These are phyloP conservation scores for Andrena chrysosceles DNA, from an alignment of 2,888 invertebrate species.

Conservation along the genomic window DNA sequence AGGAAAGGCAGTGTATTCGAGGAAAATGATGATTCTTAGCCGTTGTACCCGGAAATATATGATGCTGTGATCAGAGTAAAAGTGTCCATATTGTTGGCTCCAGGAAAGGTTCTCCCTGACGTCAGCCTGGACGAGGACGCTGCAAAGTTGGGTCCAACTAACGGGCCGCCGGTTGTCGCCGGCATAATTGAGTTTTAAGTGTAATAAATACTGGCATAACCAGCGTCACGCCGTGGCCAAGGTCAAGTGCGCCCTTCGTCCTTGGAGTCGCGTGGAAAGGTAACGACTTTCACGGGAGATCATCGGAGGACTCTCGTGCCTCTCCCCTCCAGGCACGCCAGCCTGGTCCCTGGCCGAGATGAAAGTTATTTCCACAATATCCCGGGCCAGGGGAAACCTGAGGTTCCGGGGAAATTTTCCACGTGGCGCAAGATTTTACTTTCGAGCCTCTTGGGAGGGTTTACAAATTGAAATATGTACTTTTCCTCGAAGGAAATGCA, in stretches of 20 bases:
- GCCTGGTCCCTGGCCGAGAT: slow-evolving; percentile 1
- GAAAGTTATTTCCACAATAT: slow-evolving; percentile 19
- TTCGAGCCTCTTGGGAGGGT: neutral
- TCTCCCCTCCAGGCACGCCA: slow-evolving; percentile 21
- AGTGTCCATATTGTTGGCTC: neutral
- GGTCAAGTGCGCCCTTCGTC: slow-evolving; percentile 41
- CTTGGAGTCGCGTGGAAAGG: slow-evolving; percentile 57
- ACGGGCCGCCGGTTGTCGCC: slow-evolving; percentile 45
- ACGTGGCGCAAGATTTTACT: neutral
- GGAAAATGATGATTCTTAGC: neutral
- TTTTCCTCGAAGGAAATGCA: no score
- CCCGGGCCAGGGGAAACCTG: neutral
- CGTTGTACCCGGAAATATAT: slow-evolving; percentile 16
- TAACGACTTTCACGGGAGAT: slow-evolving; percentile 57
- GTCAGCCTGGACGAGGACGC: slow-evolving; percentile 6
- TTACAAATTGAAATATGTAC: no score
- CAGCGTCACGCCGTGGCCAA: slow-evolving; percentile 51
- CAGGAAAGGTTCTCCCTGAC: slow-evolving; percentile 21
- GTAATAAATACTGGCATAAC: slow-evolving; percentile 64
- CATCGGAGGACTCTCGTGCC: slow-evolving; percentile 58
- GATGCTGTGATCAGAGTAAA: slow-evolving; percentile 5
- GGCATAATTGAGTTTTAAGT: slow-evolving; percentile 54
- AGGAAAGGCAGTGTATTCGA: neutral
- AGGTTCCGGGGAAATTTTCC: neutral
- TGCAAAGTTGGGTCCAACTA: slow-evolving; percentile 25